Conservation (phyloP, 2,113 vertebrate species). For the Syrmaticus mikado region DNA sequence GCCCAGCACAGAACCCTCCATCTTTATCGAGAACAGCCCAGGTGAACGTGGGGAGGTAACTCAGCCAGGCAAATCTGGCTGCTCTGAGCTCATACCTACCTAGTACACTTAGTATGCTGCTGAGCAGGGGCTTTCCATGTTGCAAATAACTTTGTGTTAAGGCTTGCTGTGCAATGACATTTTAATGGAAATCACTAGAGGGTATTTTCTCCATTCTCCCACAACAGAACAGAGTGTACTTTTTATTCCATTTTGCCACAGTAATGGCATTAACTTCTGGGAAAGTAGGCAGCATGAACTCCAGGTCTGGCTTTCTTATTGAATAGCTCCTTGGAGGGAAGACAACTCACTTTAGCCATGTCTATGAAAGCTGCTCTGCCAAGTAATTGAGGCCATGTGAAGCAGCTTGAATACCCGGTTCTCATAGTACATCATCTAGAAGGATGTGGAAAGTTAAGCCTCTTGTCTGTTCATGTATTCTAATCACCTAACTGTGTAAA, state of each 20-base stretch:
- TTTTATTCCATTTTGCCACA: constrained; percentile 8
- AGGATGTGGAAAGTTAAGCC: not conserved
- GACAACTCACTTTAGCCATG: not conserved
- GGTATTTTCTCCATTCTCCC: constrained; percentile 1
- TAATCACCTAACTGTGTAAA: not conserved
- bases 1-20: not conserved
- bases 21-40: not conserved
- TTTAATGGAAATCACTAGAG: not conserved
- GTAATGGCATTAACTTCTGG: constrained; percentile 44
- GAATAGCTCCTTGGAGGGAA: not conserved
- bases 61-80: not conserved
- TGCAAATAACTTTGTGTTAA: not conserved
- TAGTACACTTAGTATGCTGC: not conserved
- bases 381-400: not conserved
- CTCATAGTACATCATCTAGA: not conserved
- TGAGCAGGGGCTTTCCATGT: not conserved
- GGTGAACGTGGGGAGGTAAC: accelerated
- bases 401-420: not conserved
- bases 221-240: not conserved
- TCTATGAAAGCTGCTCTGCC: not conserved
- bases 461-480: not conserved
- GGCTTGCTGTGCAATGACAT: not conserved
- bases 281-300: not conserved
- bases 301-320: constrained; percentile 15
- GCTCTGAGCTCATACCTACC: not conserved